Percentiles rank a stretch among this genome's conserved stretches.
These are phyloP conservation scores for Mionectes olivaceus DNA, from an alignment of 2,797 vertebrate genomes.

Conservation along the genomic window DNA sequence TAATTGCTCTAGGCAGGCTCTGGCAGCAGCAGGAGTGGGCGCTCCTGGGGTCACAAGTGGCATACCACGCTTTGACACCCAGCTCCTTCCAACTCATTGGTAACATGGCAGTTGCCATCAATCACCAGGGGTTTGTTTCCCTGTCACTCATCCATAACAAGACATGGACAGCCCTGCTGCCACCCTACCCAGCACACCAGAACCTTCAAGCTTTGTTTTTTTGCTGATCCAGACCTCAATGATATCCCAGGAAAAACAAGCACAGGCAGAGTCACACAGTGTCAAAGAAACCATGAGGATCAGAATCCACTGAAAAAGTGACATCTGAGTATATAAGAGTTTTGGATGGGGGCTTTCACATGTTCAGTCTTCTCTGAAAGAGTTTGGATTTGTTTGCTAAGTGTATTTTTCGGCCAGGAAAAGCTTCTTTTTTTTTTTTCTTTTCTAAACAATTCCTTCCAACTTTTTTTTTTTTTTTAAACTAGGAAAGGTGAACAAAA, in stretches of 20 bases:
- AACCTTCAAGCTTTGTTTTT: not conserved
- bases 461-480: not conserved
- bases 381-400: not conserved
- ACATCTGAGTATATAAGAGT: not conserved
- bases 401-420: not conserved
- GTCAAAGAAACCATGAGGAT: not conserved
- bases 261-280: not conserved
- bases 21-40: not conserved
- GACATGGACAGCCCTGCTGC: not conserved
- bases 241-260: constrained; percentile 1
- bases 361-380: not conserved
- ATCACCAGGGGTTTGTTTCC: not conserved
- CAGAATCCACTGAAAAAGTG: not conserved
- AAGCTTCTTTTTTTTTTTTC: not conserved
- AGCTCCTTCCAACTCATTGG: not conserved
- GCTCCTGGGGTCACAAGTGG: not conserved
- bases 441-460: not conserved
- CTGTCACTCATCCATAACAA: not conserved
- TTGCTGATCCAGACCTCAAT: not conserved
- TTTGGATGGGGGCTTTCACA: not conserved
- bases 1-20: not conserved
- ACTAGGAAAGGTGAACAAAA: not conserved
- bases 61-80: fast-evolving
- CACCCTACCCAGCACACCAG: not conserved
- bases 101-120: not conserved